A percentile compares a stretch with the other conserved stretches of the same genome.
Evolutionary conservation across 2,113 vertebrate species (phyloP).

Genomic region (Notothenia coriiceps): DNA sequence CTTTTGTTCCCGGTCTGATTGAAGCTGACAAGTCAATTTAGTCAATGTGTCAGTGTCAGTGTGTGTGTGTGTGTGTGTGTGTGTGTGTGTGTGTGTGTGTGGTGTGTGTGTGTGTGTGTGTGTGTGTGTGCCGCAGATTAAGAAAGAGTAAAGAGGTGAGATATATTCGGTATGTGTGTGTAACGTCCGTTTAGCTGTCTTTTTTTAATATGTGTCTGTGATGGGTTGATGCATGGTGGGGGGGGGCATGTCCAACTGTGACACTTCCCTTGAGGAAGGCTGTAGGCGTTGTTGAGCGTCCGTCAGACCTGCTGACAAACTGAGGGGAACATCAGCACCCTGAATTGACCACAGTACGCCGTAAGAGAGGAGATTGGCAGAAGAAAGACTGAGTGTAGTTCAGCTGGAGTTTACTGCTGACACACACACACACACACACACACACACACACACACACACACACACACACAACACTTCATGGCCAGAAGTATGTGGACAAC

Average conservation of each 20-base stretch:
- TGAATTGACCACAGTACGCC: slow-evolving; percentile 36
- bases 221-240: background rate
- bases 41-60: slow-evolving; percentile 47
- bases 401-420: slow-evolving; percentile 71
- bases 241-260: slow-evolving; percentile 56
- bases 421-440: slow-evolving; percentile 9
- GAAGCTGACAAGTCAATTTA: slow-evolving; percentile 85
- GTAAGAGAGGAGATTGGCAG: slow-evolving; percentile 63
- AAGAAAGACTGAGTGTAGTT: slow-evolving; percentile 67
- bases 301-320: slow-evolving; percentile 76
- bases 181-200: slow-evolving; percentile 33
- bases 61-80: slow-evolving; percentile 30
- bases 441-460: background rate
- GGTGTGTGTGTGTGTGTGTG: no score
- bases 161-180: slow-evolving; percentile 48
- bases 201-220: no score
- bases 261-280: slow-evolving; percentile 60
- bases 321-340: slow-evolving; percentile 63
- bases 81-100: slow-evolving; percentile 6
- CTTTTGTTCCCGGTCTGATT: slow-evolving; percentile 81
- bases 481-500: slow-evolving; percentile 20
- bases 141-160: slow-evolving; percentile 54
- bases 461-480: background rate
- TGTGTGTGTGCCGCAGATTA: slow-evolving; percentile 32
- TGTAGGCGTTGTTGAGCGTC: slow-evolving; percentile 41